These are phyloP conservation scores for Sogatella furcifera DNA, from an alignment of 1,140 invertebrate genomes.

Conservation along the genomic window DNA sequence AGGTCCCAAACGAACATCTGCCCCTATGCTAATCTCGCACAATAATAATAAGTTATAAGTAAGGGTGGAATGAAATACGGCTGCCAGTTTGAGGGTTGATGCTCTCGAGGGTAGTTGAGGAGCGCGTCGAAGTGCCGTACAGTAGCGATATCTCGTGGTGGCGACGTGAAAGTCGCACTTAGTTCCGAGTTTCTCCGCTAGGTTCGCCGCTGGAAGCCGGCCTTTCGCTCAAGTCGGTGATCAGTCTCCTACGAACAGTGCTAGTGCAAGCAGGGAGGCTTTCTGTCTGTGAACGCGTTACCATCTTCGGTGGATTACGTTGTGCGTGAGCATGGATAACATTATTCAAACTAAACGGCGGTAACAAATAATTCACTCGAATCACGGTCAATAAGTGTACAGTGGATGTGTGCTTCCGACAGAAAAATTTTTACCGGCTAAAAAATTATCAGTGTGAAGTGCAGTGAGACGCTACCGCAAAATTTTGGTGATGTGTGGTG, in stretches of 20 bases:
- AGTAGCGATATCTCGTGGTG: not conserved
- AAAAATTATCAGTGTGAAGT: not conserved
- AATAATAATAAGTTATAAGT: slow-evolving; percentile 2
- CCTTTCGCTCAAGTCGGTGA: not conserved
- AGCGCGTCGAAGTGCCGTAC: not conserved
- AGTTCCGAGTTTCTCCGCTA: not conserved
- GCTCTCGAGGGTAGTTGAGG: not conserved
- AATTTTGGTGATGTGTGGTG: slow-evolving; percentile 1
- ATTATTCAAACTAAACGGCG: not conserved
- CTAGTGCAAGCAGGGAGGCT: not conserved
- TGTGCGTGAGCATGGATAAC: not conserved
- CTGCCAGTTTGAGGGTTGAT: not conserved
- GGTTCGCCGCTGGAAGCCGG: not conserved
- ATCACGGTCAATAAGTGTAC: not conserved
- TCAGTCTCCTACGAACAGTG: not conserved
- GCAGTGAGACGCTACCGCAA: not conserved
- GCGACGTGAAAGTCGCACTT: not conserved
- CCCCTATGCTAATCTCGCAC: not conserved
- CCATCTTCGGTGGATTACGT: not conserved
- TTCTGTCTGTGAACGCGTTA: not conserved
- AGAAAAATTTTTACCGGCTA: not conserved
- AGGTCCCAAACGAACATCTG: not conserved
- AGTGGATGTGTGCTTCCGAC: not conserved
- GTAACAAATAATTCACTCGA: not conserved
- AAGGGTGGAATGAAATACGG: not conserved